Base-by-base conservation (phyloP, 35 echinoderm and acorn worm genomes). In the Holothuria glaberrima region DNA sequence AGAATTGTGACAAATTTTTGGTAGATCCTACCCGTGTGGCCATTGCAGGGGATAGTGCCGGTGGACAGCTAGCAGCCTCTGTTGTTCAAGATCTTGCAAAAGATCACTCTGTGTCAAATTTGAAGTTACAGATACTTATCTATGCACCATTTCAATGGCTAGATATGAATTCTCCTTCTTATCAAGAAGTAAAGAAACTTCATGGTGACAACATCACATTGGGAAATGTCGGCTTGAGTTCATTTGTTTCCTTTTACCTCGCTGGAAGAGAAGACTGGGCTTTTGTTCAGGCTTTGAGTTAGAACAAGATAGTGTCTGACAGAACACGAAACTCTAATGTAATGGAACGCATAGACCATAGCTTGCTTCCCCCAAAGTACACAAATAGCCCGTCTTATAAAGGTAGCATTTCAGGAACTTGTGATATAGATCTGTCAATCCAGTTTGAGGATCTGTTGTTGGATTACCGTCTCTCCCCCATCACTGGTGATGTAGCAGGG, bases 41-140 rank as follows among this genome's bases (percentile, higher is more conserved):
- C 18, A 66, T 95, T 5, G 79, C 70, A 13, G 94, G 94, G 6
- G 94, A 95, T 80, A 92, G 94, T 26, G 90, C 91, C 0, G 94
- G 94, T 22, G 90, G 94, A 18, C 80, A 89, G 35, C 46, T 92
- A 1, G 45, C 86, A 2, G 88, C 94, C 59, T 75, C 83, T 9
- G 71, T 92, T 31, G 68, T 66, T 63, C 86, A 95, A 36, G 30
- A 56, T 25, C 80, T 92, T 20, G 56, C 86, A 26, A 70, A 90
- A 22, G 88, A 95, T 31, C 60, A 6, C 22, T 67, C 29, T 2
- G n/a, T 95, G 3, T 76, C 78, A 21, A 70, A 92, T 31, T 21
- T 89, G 20, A 92, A 92, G 59, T 83, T 95, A 17, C 94, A 95
- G 50, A 68, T 75, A 6, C 61, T 90, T 5, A 34, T 95, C 28